Evolutionary conservation across 2,113 vertebrate genomes (phyloP), one percentile per base, ranked within the genome.

Genomic region (Myiozetetes cayanensis): DNA sequence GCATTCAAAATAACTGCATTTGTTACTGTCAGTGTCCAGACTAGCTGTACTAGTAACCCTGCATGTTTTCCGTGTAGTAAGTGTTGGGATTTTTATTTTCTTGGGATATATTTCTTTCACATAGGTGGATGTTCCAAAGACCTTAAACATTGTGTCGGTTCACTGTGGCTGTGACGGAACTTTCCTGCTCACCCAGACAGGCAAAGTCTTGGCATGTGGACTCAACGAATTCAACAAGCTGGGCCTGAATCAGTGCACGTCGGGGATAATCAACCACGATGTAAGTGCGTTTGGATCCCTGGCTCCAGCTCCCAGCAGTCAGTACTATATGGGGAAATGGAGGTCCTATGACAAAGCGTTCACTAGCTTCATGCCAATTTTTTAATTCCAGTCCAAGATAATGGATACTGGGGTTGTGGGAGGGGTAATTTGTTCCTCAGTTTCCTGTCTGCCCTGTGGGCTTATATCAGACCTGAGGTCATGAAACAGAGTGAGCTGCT

Each of bases 201-300:
- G 99, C 75, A 99, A 99, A 97, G 99, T 99, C 59, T 96, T 99
- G 83, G 99, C 99, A 13, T 99, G 99, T 96, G 99, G 99, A 90
- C 99, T 99, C 97, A 99, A 99, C 24, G 99, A 99, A 68, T 98
- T 98, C 96, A 99, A 99, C 97, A 99, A 99, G 90, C 97, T 99
- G 87, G 99, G 99, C 77, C 98, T 99, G 85, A 99, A 99, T 97
- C 99, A 99, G 95, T 99, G 98, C 84, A 98, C 99, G 85, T 98
- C 98, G n/a, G 99, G 99, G 71, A 98, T 99, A 86, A 99, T 99
- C 97, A 99, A 99, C 97, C 98, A 99, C 79, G 98, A 98, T 5
- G 98, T 98, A 85, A 98, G 98, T 96, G 46, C 11, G 2, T 75
- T 62, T 72, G 63, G 37, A 62, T 49, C 25, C 44, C n/a, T 77